A percentile compares a stretch with the other conserved stretches of the same genome.
These are phyloP conservation scores for Peromyscus eremicus DNA, from an alignment of 2,797 vertebrate genomes.

Conservation along the genomic window DNA sequence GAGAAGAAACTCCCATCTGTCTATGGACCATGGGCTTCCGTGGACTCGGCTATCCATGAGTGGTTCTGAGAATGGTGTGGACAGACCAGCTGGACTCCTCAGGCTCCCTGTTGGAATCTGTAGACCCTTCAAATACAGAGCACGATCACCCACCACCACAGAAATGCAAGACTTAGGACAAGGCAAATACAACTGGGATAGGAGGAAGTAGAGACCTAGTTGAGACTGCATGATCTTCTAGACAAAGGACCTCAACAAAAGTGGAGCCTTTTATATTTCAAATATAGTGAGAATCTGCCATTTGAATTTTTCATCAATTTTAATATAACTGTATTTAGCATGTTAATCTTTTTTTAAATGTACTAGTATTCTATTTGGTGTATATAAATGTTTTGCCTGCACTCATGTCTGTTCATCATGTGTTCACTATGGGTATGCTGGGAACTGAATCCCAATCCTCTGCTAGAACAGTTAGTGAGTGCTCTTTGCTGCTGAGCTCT, in stretches of 20 bases:
- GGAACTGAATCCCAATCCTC: neutral
- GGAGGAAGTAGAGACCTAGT: neutral
- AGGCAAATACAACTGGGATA: neutral
- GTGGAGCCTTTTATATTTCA: neutral
- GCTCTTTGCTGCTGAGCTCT: neutral
- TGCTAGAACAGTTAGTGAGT: neutral
- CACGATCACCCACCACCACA: neutral
- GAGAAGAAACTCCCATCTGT: neutral
- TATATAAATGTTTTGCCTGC: neutral
- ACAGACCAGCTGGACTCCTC: neutral
- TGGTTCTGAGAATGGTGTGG: neutral
- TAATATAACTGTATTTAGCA: neutral
- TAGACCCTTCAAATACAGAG: neutral
- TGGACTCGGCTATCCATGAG: neutral
- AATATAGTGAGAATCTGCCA: neutral
- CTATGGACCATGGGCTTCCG: neutral
- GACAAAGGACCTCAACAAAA: neutral
- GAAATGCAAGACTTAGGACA: neutral
- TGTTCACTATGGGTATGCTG: neutral
- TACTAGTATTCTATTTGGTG: neutral
- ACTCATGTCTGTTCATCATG: neutral
- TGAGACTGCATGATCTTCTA: too few relatives aligned
- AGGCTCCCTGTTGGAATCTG: accelerated
- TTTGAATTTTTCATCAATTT: neutral
- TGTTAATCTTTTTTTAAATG: neutral